These are phyloP conservation scores for Theonella swinhoei DNA, from an alignment of 37 sponge, comb jelly and placozoan genomes.

Conservation along the genomic window DNA sequence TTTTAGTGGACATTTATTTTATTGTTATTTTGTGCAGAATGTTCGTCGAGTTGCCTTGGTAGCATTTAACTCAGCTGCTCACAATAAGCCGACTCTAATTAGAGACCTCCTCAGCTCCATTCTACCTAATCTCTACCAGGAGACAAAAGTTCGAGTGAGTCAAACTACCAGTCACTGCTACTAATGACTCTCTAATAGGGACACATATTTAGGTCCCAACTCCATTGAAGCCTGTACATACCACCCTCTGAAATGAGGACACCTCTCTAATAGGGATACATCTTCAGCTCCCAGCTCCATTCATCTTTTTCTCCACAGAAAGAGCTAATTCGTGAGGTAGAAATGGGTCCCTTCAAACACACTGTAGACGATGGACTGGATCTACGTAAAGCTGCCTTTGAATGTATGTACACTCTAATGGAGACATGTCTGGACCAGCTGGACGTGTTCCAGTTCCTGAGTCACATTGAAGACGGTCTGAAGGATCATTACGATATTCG, in stretches of 20 bases:
- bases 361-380: constrained; percentile 98
- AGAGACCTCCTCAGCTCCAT: constrained; percentile 84
- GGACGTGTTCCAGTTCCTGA: constrained; percentile 96
- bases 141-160: constrained; percentile 87
- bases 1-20: not conserved
- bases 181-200: constrained; percentile 27
- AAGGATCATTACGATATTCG: constrained; percentile 99
- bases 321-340: constrained; percentile 97
- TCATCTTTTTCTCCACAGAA: constrained; percentile 83
- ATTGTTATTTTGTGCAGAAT: constrained; percentile 58
- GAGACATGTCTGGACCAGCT: constrained; percentile 94
- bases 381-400: constrained; percentile 96
- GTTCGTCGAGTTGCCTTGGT: constrained; percentile 96
- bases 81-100: constrained; percentile 95
- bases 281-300: too few species aligned
- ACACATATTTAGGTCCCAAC: too few species aligned
- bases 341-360: constrained; percentile 99
- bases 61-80: constrained; percentile 97
- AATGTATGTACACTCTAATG: constrained; percentile 99
- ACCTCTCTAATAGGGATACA: too few species aligned
- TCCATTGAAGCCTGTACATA: too few species aligned
- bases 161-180: too few species aligned
- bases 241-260: too few species aligned
- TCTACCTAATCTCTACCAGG: constrained; percentile 88
- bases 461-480: constrained; percentile 93